Base-by-base conservation (phyloP, 2,888 invertebrate genomes). In the Lampropteryx suffumata region DNA sequence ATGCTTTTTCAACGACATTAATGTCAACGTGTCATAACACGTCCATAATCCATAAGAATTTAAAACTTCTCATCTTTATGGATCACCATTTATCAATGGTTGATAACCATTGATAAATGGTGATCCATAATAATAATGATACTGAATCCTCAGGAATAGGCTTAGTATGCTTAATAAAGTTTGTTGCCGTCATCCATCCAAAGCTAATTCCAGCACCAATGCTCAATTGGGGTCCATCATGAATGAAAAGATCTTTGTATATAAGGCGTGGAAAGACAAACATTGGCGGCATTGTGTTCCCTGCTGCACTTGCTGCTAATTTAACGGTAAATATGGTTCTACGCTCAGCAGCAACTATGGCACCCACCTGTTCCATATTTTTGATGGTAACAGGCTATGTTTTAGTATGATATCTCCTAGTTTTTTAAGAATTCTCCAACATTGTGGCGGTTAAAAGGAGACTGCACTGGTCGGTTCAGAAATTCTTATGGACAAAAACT, bases 71-170 rank as follows among this genome's bases (percentile, higher is more conserved):
- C n/a, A n/a, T n/a, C n/a, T n/a, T 11, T n/a, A n/a, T 49, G 1
- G 49, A 49, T 28, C 37, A 49, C 6, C 43, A 49, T 24, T 7
- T n/a, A 10, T 49, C 49, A 17, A n/a, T n/a, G n/a, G n/a, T n/a
- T n/a, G n/a, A n/a, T n/a, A n/a, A n/a, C n/a, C n/a, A n/a, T n/a
- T 17, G 49, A 49, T 10, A n/a, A 7, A 24, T 49, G 43, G 6
- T 49, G 37, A 28, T 49, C 49, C 1, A 49, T n/a, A n/a, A 11
- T n/a, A 43, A 33, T 3, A 49, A 26, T n/a, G 37, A 27, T 8
- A 39, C 33, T 8, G 47, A 35, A 0, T 43, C 37, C 5, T 36
- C 36, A 1, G 7, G 10, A n/a, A 33, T 27, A 3, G 49, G 49
- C 9, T 43, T 49, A 5, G 12, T 12, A 8, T 49, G 39, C n/a